These are phyloP conservation scores for Ennomos quercinarius DNA, from an alignment of 2,888 invertebrate species.

Conservation along the genomic window DNA sequence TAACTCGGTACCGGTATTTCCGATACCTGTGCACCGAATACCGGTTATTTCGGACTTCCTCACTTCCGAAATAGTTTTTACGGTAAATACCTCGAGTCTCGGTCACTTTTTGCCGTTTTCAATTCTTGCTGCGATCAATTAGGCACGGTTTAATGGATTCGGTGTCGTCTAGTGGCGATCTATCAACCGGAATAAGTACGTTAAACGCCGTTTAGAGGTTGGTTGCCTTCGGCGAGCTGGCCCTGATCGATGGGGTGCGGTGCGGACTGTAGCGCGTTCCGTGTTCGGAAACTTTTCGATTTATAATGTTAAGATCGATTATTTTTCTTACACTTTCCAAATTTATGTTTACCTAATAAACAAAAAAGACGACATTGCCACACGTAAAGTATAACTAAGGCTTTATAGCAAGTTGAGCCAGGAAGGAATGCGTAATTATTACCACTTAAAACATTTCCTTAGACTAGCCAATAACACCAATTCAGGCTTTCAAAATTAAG, in stretches of 20 bases:
- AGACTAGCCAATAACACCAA: too few relatives aligned
- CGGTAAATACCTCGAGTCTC: constrained; percentile 50
- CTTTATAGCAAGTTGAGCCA: too few relatives aligned
- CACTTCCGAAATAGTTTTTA: constrained; percentile 54
- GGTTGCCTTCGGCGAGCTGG: constrained; percentile 51
- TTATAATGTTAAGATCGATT: constrained; percentile 17
- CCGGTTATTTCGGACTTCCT: constrained; percentile 31
- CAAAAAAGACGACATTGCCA: neutral
- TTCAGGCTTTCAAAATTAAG: too few relatives aligned
- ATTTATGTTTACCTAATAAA: constrained; percentile 20
- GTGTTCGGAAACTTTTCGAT: constrained; percentile 9
- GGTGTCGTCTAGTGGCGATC: constrained; percentile 74
- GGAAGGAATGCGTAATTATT: too few relatives aligned
- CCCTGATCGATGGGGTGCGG: constrained; percentile 65
- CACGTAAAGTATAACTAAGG: too few relatives aligned
- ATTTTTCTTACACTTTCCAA: constrained; percentile 14
- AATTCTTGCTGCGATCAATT: constrained; percentile 78
- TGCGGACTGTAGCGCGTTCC: constrained; percentile 26
- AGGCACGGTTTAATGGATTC: constrained; percentile 80
- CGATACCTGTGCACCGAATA: constrained; percentile 33
- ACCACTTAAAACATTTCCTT: too few relatives aligned
- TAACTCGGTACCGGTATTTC: constrained; percentile 42
- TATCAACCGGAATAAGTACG: constrained; percentile 76
- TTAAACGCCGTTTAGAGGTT: constrained; percentile 72
- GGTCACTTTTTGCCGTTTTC: constrained; percentile 75